phyloP scores from a whole-genome alignment of 2,797 vertebrate genomes.

The Ctenosaura bakeri region DNA sequence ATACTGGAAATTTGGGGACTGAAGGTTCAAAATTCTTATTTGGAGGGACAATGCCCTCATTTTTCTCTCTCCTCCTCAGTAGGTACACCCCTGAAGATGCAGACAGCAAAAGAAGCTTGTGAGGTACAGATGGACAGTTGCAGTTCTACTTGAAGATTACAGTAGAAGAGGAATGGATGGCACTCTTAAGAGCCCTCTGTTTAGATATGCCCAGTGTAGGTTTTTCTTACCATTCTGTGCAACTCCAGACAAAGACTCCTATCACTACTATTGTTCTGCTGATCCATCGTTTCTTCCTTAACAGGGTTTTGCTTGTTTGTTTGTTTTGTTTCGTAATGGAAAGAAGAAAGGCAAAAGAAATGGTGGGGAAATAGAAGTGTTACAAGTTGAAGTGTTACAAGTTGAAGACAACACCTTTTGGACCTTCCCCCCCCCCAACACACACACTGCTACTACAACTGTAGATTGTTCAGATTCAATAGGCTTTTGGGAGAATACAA shows the following conservation, averaged over 20 bases:
- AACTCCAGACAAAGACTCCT: neutral
- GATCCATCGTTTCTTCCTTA: neutral
- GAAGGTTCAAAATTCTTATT: too few species aligned
- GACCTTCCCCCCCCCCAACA: accelerated
- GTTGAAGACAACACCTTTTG: neutral
- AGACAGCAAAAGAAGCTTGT: neutral
- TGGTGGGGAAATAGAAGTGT: neutral
- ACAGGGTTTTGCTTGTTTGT: neutral
- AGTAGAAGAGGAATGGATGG: neutral
- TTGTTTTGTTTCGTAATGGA: neutral
- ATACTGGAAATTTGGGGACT: too few species aligned
- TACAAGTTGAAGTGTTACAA: neutral
- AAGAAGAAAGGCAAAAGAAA: neutral
- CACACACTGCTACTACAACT: neutral
- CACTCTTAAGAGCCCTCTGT: neutral
- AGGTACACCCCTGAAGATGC: neutral
- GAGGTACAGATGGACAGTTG: neutral
- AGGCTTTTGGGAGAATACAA: neutral
- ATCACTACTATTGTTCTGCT: neutral
- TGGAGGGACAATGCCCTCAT: too few species aligned
- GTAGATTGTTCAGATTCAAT: neutral
- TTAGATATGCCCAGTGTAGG: neutral
- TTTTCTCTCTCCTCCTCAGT: too few species aligned
- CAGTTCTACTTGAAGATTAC: neutral
- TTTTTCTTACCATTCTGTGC: neutral